Base-by-base conservation (phyloP, 2,888 invertebrate genomes). In the Aphidoletes aphidimyza region DNA sequence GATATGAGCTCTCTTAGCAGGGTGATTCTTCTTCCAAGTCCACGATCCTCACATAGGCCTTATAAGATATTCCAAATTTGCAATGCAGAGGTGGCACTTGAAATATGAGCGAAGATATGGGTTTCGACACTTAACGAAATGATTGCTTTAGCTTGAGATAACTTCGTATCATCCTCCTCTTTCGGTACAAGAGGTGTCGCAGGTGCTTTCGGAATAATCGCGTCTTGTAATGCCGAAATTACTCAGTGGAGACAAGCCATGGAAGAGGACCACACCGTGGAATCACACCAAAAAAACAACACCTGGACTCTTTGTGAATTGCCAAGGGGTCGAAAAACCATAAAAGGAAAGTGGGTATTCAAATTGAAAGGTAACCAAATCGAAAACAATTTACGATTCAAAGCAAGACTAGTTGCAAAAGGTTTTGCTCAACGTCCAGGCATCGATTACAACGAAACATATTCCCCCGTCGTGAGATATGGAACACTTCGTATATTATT, bases 281-380 rank as follows among this genome's bases (percentile, higher is more conserved):
- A 49, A 17, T 81, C 69, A 17, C 37, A 84, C 2, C 6, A 42
- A 3, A n/a, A 59, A 59, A 59, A 83, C 17, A 26, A 85, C 17
- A 84, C 59, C 1, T 84, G 84, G 84, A 17, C 11, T 22, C 26
- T 84, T 26, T 37, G 36, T 9, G 59, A 84, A 6, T 19, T 22
- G 3, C 86, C 85, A 8, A 26, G 8, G 26, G 84, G 84, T 45
- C 49, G 34, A 22, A 83, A 83, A 49, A n/a, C 78, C 2, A 85
- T 85, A 3, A 83, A 84, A n/a, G 84, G 69, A 3, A 85, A 85
- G 30, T 86, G 85, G 86, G 85, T 85, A 3, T 86, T 86, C 36
- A 86, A 85, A 45, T 84, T 69, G 6, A 85, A 86, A 47, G 34
- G 81, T 1, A 81, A 85, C 26, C 34, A 54, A 17, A 26, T 59